phyloP scores from a whole-genome alignment of 1,140 invertebrate genomes.

The Macrostomum lignano region DNA sequence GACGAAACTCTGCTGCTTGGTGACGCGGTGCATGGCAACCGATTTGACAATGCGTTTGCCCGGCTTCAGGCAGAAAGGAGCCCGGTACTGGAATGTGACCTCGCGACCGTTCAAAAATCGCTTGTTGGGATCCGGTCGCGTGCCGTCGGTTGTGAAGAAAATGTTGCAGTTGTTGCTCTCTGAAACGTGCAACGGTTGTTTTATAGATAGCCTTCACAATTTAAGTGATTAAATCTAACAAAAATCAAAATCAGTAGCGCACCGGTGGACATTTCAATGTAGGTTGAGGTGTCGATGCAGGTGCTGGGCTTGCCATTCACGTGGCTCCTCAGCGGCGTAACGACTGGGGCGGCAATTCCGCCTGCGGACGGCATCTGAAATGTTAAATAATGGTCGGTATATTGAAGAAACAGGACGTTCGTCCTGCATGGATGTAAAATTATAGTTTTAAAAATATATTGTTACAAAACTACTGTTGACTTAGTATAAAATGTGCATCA shows the following conservation, averaged over 20 bases:
- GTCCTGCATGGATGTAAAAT: too few relatives aligned
- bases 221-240: neutral
- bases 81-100: constrained; percentile 23
- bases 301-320: constrained; percentile 12
- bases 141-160: constrained; percentile 27
- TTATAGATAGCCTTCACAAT: too few relatives aligned
- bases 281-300: constrained; percentile 16
- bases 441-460: too few relatives aligned
- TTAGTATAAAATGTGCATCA: too few relatives aligned
- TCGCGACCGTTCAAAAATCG: constrained; percentile 16
- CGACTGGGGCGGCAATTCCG: constrained; percentile 19
- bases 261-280: constrained; percentile 16
- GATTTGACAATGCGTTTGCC: constrained; percentile 23
- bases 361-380: constrained; percentile 28
- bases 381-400: too few relatives aligned
- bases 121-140: constrained; percentile 22
- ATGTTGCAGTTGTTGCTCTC: constrained; percentile 20
- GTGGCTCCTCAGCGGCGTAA: constrained; percentile 16
- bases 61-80: constrained; percentile 21
- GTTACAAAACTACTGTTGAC: too few relatives aligned
- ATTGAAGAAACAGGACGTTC: too few relatives aligned
- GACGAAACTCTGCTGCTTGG: too few relatives aligned
- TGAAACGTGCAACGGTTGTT: too few relatives aligned
- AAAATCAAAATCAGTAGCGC: constrained; percentile 3
- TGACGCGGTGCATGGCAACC: constrained; percentile 16